Percentiles rank a stretch among this genome's conserved stretches.
Conservation (phyloP, 2,113 vertebrate genomes). For the Sinocyclocheilus grahami region DNA sequence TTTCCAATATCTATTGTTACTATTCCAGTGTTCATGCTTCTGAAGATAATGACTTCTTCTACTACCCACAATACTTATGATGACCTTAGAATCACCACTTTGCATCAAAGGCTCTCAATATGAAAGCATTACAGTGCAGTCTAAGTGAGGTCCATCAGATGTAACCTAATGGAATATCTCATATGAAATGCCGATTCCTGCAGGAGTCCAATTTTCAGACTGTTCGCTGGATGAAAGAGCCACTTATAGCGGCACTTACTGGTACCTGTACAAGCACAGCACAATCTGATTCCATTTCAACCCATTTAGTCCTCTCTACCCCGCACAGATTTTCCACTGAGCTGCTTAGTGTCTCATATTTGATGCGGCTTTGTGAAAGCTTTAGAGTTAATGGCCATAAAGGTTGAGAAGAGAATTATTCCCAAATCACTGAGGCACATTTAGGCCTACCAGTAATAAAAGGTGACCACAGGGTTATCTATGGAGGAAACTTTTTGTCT, state of each 20-base stretch:
- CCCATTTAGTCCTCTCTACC: slow-evolving; percentile 13
- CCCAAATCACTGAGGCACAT: background rate
- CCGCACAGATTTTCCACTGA: no score
- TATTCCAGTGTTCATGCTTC: background rate
- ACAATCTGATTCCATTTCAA: slow-evolving; percentile 30
- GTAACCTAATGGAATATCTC: slow-evolving; percentile 34
- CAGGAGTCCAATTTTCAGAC: slow-evolving; percentile 17
- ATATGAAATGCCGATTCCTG: slow-evolving; percentile 19
- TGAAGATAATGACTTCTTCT: background rate
- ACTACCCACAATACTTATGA: background rate
- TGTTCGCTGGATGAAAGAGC: slow-evolving; percentile 22
- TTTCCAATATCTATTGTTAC: background rate
- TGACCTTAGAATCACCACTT: background rate
- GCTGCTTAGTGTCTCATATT: no score
- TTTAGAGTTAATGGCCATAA: background rate
- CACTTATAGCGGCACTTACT: slow-evolving; percentile 42
- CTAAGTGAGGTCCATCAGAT: slow-evolving; percentile 12
- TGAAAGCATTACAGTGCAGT: background rate
- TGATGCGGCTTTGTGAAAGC: background rate
- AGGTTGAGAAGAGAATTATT: slow-evolving; percentile 2
- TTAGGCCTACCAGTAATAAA: no score
- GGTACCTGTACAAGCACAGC: slow-evolving; percentile 1
- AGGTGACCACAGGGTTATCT: background rate
- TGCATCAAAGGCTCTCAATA: background rate
- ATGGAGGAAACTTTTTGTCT: background rate